phyloP scores from a whole-genome alignment of 23 tunicate species.

The Oikopleura vanhoeffeni region DNA sequence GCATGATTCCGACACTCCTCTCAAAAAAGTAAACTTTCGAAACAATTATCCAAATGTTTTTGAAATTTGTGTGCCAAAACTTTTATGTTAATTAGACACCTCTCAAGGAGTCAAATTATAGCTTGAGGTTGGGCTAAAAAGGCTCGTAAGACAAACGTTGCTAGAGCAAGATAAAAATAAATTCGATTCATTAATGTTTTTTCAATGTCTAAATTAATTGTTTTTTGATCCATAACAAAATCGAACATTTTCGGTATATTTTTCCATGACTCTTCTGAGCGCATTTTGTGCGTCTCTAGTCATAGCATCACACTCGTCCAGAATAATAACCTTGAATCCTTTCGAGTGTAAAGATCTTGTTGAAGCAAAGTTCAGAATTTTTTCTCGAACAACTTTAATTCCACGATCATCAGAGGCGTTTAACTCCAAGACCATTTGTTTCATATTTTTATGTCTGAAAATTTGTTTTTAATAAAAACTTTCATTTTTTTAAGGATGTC shows the following conservation, averaged over 20 bases:
- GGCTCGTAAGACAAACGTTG: background rate
- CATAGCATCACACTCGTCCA: conserved; percentile 98
- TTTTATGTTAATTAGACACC: too few species aligned
- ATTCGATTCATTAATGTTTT: background rate
- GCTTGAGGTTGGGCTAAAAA: too few species aligned
- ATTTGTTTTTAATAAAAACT: background rate
- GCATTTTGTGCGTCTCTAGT: conserved; percentile 98
- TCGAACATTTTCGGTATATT: conserved; percentile 76
- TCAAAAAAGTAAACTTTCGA: too few species aligned
- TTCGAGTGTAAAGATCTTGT: conserved; percentile 67
- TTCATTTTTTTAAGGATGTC: too few species aligned
- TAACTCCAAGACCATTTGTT: conserved; percentile 68
- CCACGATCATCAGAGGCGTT: conserved; percentile 97
- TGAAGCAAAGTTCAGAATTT: conserved; percentile 78
- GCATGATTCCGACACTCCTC: too few species aligned
- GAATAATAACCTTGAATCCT: conserved; percentile 73
- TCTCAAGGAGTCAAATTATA: too few species aligned
- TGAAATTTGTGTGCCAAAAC: too few species aligned
- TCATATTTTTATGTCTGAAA: conserved; percentile 35
- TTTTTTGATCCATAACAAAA: conserved; percentile 22
- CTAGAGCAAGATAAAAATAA: background rate
- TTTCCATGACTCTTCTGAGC: conserved; percentile 77
- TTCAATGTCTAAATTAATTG: background rate
- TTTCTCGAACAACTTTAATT: conserved; percentile 57
- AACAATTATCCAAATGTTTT: too few species aligned